Conservation (phyloP, 2,888 invertebrate genomes). For the Andrena haemorrhoa region DNA sequence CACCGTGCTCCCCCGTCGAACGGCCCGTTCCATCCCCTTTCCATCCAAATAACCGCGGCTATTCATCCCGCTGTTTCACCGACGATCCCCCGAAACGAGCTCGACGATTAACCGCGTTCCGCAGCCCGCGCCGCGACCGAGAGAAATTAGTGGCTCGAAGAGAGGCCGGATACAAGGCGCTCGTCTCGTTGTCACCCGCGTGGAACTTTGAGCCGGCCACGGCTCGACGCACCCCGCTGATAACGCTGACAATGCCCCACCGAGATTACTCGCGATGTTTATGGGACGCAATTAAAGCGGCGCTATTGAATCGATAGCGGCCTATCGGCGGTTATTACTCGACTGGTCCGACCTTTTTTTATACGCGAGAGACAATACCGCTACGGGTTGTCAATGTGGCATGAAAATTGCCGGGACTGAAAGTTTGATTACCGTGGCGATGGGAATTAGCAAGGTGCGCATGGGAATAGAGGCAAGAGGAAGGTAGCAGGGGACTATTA, state of each 20-base stretch:
- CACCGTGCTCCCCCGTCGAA: conserved; percentile 50
- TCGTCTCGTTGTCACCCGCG: conserved; percentile 38
- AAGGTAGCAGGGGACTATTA: no score
- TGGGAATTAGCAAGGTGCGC: background rate
- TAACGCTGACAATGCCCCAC: conserved; percentile 12
- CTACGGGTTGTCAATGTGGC: background rate
- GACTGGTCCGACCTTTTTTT: background rate
- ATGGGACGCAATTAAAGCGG: conserved; percentile 38
- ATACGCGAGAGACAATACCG: background rate
- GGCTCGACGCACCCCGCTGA: conserved; percentile 8
- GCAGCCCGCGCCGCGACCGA: conserved; percentile 31
- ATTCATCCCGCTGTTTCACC: conserved; percentile 69
- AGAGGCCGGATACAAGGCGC: conserved; percentile 8
- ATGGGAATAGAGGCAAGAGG: no score
- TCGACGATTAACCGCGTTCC: conserved; percentile 77
- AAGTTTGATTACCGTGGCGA: background rate
- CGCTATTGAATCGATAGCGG: conserved; percentile 42
- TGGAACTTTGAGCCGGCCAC: conserved; percentile 47
- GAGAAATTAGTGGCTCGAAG: conserved; percentile 29
- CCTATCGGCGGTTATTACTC: conserved; percentile 18
- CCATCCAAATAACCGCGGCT: conserved; percentile 76
- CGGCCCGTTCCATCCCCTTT: conserved; percentile 63
- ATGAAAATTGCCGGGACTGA: background rate
- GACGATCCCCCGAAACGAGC: conserved; percentile 73
- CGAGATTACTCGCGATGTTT: conserved; percentile 42